Evolutionary conservation across 2,797 vertebrate genomes (phyloP), one percentile per base, ranked within the genome.

Genomic region (Tangara arthus): DNA sequence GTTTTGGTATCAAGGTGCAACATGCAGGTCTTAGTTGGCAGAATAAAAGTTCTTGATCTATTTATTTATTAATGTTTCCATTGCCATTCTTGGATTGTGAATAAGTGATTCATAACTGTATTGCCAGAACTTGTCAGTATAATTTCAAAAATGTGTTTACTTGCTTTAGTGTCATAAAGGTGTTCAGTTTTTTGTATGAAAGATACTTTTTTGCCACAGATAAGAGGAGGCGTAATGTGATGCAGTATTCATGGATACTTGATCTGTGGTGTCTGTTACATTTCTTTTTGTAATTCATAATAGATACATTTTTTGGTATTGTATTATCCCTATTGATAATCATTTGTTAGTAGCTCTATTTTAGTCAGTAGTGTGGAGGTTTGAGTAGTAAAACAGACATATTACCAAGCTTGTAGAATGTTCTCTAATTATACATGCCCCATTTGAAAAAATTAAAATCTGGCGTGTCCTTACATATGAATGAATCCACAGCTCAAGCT

Each of bases 1-100:
- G 70, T 82, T 94, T 95, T 93, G 95, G 22, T 97, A 95, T 97
- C 89, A 50, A 60, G 73, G 19, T 77, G 32, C 80, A 71, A 69
- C 83, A 93, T 70, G 52, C 68, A 63, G 78, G 55, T 70, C 56
- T 65, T 39, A 55, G 52, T 92, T 96, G 86, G 28, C 65, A 94
- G 50, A 96, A 88, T 76, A 93, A 87, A 91, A 94, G 34, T 2
- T 47, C 13, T 50, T 87, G 65, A 59, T 92, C 35, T 69, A 1
- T 73, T 83, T 83, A 30, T 87, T 89, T 35, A 57, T 71, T 75
- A 44, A 53, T 30, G 32, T 75, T 90, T 79, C 19, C 47, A 93
- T 95, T 97, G 22, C 87, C 11, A 5, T 70, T 93, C 72, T 57
- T 86, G 53, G 64, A 53, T 78, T 87, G 50, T 95, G 66, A 82